phyloP scores from a whole-genome alignment of 2,797 vertebrate genomes.

The Craterocephalus amniculus region DNA sequence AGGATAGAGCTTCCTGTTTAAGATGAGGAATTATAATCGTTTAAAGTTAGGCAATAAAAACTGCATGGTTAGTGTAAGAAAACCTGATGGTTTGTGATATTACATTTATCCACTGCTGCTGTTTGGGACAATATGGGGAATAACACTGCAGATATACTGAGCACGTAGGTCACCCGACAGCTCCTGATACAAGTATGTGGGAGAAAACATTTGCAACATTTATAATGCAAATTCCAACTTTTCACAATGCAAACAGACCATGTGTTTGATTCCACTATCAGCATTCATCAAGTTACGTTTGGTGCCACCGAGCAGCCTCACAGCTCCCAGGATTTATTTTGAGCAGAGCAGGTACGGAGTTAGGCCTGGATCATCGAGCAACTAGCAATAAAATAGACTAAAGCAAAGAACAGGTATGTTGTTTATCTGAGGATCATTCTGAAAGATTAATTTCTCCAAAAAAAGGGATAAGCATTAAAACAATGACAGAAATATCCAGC shows the following conservation, averaged over 20 bases:
- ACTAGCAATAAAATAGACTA: constrained; percentile 31
- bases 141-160: too few species aligned
- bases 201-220: background rate
- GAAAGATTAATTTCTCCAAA: background rate
- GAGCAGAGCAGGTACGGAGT: constrained; percentile 38
- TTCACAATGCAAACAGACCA: background rate
- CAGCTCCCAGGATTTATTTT: constrained; percentile 56
- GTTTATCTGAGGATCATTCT: constrained; percentile 7
- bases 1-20: too few species aligned
- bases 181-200: background rate
- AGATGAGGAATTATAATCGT: too few species aligned
- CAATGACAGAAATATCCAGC: background rate
- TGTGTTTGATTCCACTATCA: constrained; percentile 34
- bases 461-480: background rate
- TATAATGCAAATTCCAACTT: too few species aligned
- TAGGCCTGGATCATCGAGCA: constrained; percentile 32
- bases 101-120: background rate
- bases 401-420: background rate
- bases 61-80: background rate
- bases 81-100: background rate
- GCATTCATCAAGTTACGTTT: constrained; percentile 45
- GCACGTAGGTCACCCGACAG: too few species aligned
- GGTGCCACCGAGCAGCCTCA: constrained; percentile 35
- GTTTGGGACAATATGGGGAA: background rate
- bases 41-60: too few species aligned